phyloP scores from a whole-genome alignment of 2,888 invertebrate genomes.

The Hecatera dysodea region DNA sequence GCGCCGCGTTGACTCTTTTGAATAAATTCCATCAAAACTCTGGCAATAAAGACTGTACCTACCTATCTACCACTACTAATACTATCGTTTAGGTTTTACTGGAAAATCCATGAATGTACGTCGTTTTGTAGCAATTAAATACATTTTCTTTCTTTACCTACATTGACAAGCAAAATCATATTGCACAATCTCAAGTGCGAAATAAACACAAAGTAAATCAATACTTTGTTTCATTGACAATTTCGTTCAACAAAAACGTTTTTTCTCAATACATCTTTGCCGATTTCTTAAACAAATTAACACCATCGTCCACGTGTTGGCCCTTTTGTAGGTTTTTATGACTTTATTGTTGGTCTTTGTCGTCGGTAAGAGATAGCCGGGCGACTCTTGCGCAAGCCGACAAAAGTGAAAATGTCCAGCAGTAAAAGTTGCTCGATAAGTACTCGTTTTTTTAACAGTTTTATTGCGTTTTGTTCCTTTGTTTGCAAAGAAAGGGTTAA shows the following conservation, averaged over 20 bases:
- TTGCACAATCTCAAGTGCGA: constrained; percentile 20
- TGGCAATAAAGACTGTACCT: too few species aligned
- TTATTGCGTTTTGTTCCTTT: constrained; percentile 65
- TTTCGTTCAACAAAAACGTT: constrained; percentile 60
- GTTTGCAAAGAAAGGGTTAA: constrained; percentile 70
- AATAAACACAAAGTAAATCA: constrained; percentile 23
- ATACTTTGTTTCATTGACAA: constrained; percentile 68
- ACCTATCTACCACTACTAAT: too few species aligned
- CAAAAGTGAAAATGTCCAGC: constrained; percentile 87
- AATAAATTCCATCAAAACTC: too few species aligned
- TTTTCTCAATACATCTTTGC: constrained; percentile 64
- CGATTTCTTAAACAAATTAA: constrained; percentile 85
- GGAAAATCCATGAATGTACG: too few species aligned
- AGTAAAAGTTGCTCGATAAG: constrained; percentile 81
- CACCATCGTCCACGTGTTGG: constrained; percentile 83
- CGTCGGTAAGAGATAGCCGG: constrained; percentile 68
- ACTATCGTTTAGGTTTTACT: too few species aligned
- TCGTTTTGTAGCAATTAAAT: too few species aligned
- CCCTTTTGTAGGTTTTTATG: constrained; percentile 86
- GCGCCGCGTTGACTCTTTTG: too few species aligned
- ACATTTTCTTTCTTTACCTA: too few species aligned
- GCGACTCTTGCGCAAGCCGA: constrained; percentile 82
- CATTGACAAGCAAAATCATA: not conserved
- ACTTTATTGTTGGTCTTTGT: constrained; percentile 78
- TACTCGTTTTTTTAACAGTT: constrained; percentile 64